phyloP scores from a whole-genome alignment of 2,888 invertebrate species.

The Sphaerophoria taeniata region DNA sequence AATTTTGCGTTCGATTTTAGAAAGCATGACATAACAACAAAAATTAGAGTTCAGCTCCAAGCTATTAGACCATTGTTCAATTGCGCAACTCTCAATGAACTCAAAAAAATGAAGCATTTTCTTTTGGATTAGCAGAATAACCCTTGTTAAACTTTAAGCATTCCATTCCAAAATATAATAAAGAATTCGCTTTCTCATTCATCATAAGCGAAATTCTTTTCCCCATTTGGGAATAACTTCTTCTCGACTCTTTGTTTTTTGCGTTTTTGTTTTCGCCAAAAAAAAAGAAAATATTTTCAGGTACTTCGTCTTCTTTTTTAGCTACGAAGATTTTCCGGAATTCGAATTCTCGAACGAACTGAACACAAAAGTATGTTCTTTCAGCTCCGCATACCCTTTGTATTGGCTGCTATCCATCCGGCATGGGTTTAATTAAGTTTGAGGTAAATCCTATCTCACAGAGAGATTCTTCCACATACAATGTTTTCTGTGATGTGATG shows the following conservation, averaged over 20 bases:
- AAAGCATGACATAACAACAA: no score
- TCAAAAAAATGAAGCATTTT: neutral
- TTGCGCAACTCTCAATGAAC: neutral
- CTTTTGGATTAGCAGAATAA: constrained; percentile 4
- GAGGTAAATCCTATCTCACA: constrained; percentile 49
- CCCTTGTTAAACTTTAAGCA: constrained; percentile 11
- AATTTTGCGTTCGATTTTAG: no score
- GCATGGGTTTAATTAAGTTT: constrained; percentile 67
- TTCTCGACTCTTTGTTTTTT: neutral
- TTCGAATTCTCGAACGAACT: neutral
- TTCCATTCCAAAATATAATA: constrained; percentile 11
- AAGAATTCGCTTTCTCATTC: constrained; percentile 9
- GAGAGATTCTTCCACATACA: constrained; percentile 20
- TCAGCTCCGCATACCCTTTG: neutral
- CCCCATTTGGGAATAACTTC: neutral
- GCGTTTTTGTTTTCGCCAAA: neutral
- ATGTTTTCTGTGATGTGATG: neutral
- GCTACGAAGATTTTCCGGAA: neutral
- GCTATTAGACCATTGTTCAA: no score
- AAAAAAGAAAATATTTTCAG: neutral
- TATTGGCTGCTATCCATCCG: constrained; percentile 30
- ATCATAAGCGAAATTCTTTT: constrained; percentile 11
- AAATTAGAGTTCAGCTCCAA: no score
- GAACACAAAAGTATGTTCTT: constrained; percentile 2
- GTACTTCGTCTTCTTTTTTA: neutral